phyloP scores from a whole-genome alignment of 2,113 vertebrate genomes.

The Coracopsis vasa region DNA sequence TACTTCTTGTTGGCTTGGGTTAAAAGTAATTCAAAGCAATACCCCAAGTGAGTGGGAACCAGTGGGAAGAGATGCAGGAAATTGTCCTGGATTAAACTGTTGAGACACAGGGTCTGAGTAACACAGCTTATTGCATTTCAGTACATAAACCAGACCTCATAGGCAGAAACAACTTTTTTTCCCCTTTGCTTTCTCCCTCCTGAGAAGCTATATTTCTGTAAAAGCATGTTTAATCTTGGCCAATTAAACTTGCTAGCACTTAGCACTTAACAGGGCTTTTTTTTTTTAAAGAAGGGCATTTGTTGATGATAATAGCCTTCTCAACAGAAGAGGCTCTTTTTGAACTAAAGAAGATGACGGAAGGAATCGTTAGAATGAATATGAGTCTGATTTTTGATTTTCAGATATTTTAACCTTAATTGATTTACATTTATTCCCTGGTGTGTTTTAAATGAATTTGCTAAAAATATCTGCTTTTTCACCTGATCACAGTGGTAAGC shows the following conservation, averaged over 20 bases:
- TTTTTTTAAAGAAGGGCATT: not conserved
- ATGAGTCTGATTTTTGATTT: not conserved
- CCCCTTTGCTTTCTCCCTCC: not conserved
- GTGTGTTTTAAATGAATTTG: not conserved
- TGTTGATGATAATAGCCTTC: not conserved
- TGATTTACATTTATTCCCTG: not conserved
- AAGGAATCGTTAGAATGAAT: not conserved
- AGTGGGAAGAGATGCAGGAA: not conserved
- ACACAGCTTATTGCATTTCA: not conserved
- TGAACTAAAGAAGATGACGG: not conserved
- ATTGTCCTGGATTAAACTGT: not conserved
- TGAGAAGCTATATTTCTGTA: not conserved
- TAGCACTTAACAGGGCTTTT: not conserved
- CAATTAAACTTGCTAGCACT: not conserved
- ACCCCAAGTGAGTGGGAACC: not conserved
- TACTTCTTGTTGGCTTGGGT: not conserved
- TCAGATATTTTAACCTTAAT: not conserved
- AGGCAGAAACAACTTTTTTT: not conserved
- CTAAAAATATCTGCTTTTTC: not conserved
- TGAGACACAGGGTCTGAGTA: not conserved
- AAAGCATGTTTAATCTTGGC: not conserved
- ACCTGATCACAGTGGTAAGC: not conserved
- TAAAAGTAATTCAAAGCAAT: not conserved
- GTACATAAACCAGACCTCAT: not conserved
- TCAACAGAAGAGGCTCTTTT: not conserved